These are phyloP conservation scores for Paramuricea clavata DNA, from an alignment of 92 coral and sea anemone species.

Conservation along the genomic window DNA sequence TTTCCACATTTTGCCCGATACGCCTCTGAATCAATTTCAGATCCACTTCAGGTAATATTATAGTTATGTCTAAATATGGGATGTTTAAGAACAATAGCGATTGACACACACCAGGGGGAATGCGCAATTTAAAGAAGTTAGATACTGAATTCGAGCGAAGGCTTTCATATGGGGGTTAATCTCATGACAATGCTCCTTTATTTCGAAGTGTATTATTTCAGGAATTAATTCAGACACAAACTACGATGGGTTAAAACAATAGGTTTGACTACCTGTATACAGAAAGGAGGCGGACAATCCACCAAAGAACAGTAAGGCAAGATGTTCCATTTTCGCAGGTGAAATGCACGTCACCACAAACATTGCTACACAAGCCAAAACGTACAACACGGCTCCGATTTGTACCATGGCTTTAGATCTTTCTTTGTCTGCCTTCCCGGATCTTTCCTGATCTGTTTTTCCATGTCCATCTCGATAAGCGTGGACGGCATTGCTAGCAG, in stretches of 20 bases:
- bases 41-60: too few species aligned
- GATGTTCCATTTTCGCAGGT: constrained; percentile 76
- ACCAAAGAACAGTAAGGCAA: constrained; percentile 86
- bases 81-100: too few species aligned
- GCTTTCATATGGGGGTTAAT: too few species aligned
- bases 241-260: neutral
- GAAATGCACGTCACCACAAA: constrained; percentile 69
- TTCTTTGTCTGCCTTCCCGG: neutral
- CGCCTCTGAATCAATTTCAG: too few species aligned
- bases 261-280: constrained; percentile 35
- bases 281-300: constrained; percentile 94
- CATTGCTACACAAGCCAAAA: constrained; percentile 73
- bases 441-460: too few species aligned
- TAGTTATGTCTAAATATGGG: too few species aligned
- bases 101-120: too few species aligned
- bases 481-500: constrained; percentile 89
- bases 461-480: constrained; percentile 68
- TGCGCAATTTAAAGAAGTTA: too few species aligned
- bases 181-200: too few species aligned
- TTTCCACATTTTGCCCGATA: too few species aligned
- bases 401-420: constrained; percentile 73
- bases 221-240: neutral
- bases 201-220: too few species aligned
- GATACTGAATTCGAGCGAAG: too few species aligned
- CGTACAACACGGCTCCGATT: constrained; percentile 79